Conservation (phyloP, 2,888 invertebrate species). For the Pediacus dermestoides region DNA sequence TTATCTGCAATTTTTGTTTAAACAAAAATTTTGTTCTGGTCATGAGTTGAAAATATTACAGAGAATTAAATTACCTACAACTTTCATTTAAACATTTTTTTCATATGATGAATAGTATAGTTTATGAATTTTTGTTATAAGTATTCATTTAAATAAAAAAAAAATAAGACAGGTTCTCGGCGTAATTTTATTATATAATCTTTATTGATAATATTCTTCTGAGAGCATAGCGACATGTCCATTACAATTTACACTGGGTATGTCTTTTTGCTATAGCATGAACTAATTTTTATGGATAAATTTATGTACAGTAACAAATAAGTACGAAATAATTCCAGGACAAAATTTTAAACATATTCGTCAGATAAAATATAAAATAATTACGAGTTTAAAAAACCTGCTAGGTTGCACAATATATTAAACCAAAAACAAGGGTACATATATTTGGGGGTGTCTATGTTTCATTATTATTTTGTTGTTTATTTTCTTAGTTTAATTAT, state of each 20-base stretch:
- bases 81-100: no score
- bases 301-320: slow-evolving; percentile 14
- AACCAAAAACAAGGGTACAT: slow-evolving; percentile 17
- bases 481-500: slow-evolving; percentile 1
- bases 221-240: slow-evolving; percentile 45
- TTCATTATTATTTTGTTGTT: slow-evolving; percentile 2
- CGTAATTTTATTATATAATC: slow-evolving; percentile 20
- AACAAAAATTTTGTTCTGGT: no score
- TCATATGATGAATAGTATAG: no score
- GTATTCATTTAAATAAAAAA: no score
- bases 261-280: slow-evolving; percentile 38
- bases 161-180: no score
- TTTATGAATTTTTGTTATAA: no score
- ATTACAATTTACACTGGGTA: slow-evolving; percentile 43
- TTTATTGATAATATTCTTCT: slow-evolving; percentile 44
- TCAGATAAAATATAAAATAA: slow-evolving; percentile 15
- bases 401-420: slow-evolving; percentile 8
- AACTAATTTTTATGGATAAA: slow-evolving; percentile 31
- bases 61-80: no score
- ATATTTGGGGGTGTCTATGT: neutral
- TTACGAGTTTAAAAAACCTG: slow-evolving; percentile 11
- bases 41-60: no score
- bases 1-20: no score
- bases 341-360: neutral
- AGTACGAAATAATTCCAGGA: slow-evolving; percentile 11